Evolutionary conservation across 2,797 vertebrate genomes (phyloP).

Genomic region (Epinephelus coioides): DNA sequence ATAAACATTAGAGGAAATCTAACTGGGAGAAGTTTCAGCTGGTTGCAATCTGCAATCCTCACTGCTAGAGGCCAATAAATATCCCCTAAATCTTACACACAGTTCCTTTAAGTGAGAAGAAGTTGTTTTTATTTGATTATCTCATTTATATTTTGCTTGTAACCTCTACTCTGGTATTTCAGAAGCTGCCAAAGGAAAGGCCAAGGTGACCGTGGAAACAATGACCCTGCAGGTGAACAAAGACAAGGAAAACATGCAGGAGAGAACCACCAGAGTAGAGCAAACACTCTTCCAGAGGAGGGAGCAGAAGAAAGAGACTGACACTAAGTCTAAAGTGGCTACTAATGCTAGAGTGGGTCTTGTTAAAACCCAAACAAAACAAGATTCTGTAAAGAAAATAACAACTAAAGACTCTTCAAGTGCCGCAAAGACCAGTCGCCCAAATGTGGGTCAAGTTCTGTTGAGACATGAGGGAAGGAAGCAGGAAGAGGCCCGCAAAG

Average conservation of each 20-base stretch:
- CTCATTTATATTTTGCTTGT: conserved; percentile 15
- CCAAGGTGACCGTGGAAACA: conserved; percentile 63
- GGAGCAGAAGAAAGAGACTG: conserved; percentile 65
- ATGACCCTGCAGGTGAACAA: conserved; percentile 54
- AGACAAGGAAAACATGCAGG: conserved; percentile 62
- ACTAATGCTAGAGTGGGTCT: conserved; percentile 47
- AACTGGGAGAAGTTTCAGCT: no score
- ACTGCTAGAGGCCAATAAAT: no score
- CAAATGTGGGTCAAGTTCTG: conserved; percentile 65
- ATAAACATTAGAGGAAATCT: no score
- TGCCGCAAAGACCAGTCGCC: conserved; percentile 49
- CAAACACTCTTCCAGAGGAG: conserved; percentile 68
- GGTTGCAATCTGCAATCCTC: no score
- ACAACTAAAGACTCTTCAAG: conserved; percentile 50
- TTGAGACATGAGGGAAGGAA: conserved; percentile 67
- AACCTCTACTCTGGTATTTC: conserved; percentile 46
- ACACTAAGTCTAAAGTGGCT: conserved; percentile 59
- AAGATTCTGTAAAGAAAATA: conserved; percentile 63
- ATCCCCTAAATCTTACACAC: no score
- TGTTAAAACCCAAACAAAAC: conserved; percentile 59
- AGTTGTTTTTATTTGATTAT: conserved; percentile 17
- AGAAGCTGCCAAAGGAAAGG: conserved; percentile 72
- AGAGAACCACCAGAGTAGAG: conserved; percentile 63
- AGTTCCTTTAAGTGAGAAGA: neutral
- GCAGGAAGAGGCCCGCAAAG: conserved; percentile 73